Evolutionary conservation across 2,888 invertebrate genomes (phyloP).

Genomic region (Scaptomyza reducta): DNA sequence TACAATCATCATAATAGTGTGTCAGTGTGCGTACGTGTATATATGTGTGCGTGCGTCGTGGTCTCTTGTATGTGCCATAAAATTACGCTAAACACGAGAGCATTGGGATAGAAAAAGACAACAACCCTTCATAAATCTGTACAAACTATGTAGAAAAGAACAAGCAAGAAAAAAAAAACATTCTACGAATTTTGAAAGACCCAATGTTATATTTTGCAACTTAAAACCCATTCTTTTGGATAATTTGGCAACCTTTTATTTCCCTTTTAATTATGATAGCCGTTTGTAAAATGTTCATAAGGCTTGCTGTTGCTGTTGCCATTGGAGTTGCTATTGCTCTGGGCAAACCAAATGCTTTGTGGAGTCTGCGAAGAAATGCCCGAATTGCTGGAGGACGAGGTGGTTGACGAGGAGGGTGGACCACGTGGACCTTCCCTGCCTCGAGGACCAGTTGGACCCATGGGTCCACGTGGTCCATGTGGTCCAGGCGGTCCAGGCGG

Average conservation of each 20-base stretch:
- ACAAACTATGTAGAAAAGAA: background rate
- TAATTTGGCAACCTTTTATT: background rate
- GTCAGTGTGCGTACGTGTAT: slow-evolving; percentile 14
- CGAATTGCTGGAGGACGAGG: background rate
- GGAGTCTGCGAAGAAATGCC: slow-evolving; percentile 35
- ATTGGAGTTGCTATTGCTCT: slow-evolving; percentile 36
- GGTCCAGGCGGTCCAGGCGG: slow-evolving; percentile 64
- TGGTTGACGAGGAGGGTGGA: slow-evolving; percentile 19
- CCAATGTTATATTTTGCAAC: too few species aligned
- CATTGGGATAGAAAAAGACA: slow-evolving; percentile 1
- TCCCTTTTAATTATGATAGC: slow-evolving; percentile 58
- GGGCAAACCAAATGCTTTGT: slow-evolving; percentile 61
- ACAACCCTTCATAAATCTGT: background rate
- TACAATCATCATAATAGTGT: slow-evolving; percentile 64
- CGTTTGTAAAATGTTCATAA: slow-evolving; percentile 53
- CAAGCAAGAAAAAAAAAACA: too few species aligned
- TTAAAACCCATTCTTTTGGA: too few species aligned
- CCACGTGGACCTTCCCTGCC: slow-evolving; percentile 52
- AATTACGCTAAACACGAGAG: slow-evolving; percentile 57
- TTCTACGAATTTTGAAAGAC: too few species aligned
- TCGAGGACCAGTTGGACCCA: slow-evolving; percentile 46
- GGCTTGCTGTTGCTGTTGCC: slow-evolving; percentile 41
- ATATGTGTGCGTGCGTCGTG: slow-evolving; percentile 2
- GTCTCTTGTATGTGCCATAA: slow-evolving; percentile 43
- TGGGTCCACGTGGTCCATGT: slow-evolving; percentile 39